Base-by-base conservation (phyloP, 2,113 vertebrate genomes). In the Monarcha castaneiventris region DNA sequence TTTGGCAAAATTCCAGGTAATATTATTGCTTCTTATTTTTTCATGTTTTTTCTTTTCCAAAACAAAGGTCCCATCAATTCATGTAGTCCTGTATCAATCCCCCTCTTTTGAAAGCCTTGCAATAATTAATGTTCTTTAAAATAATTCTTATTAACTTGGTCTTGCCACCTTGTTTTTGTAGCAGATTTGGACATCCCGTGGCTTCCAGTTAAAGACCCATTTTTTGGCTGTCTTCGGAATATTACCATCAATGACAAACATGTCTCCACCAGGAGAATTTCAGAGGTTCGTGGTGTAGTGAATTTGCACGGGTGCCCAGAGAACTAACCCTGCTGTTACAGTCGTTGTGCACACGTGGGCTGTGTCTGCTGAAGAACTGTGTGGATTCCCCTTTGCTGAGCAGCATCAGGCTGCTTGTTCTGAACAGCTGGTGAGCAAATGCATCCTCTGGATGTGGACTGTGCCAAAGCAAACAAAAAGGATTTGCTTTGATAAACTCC, bases 1-100 rank as follows among this genome's bases (percentile, higher is more conserved):
- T 97, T 99, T 1, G 99, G 99, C 20, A 98, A 98, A 58, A 85
- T 99, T 97, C 98, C 99, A 98, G 99, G 99, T 99, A 98, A 90
- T 63, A 5, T 43, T 80, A 41, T 9, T 46, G 41, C 37, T 80
- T 41, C 35, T 63, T 83, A 33, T 26, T 77, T 93, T 79, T 89
- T 35, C 10, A 9, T 23, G 2, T 9, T 16, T 56, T 74, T 66
- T 37, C 25, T 19, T 56, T 90, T 59, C n/a, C 32, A 39, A 73
- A 82, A 41, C 6, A 51, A 74, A 67, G 6, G 8, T 64, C 27
- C 12, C 0, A 2, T 41, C 44, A 10, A 23, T 52, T 32, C 8
- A 37, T 15, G 16, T 52, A 69, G 25, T 62, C 10, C 13, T 44
- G 0, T 37, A 35, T 44, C 1, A 37, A 64, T 44, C 32, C 6